phyloP scores from a whole-genome alignment of 2,797 vertebrate species.

The Arctocebus calabarensis region DNA sequence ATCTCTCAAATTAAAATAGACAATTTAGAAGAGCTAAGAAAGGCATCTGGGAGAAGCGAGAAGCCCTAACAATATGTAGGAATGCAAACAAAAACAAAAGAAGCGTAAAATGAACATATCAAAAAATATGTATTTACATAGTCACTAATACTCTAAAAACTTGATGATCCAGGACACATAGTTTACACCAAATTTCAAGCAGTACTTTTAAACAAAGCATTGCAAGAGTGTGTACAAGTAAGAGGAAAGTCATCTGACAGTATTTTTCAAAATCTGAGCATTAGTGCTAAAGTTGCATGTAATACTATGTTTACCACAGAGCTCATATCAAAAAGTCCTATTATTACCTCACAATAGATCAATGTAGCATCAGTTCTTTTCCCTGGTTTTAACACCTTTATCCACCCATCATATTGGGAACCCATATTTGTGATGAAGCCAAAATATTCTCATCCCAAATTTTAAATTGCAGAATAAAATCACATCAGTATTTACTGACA shows the following conservation, averaged over 20 bases:
- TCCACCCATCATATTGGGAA: background rate
- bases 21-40: slow-evolving; percentile 9
- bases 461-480: background rate
- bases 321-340: background rate
- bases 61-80: background rate
- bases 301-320: background rate
- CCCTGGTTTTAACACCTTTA: background rate
- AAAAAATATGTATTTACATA: background rate
- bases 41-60: background rate
- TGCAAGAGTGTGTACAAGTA: background rate
- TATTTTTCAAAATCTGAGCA: background rate
- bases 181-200: background rate
- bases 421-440: background rate
- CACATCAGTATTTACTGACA: background rate
- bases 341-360: background rate
- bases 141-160: background rate
- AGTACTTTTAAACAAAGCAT: background rate
- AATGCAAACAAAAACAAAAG: background rate
- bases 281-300: background rate
- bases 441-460: slow-evolving; percentile 30
- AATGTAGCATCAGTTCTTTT: background rate
- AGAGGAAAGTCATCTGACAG: background rate
- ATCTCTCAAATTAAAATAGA: background rate
- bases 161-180: background rate
- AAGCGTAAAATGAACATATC: background rate